These are phyloP conservation scores for Channa maculata DNA, from an alignment of 2,113 vertebrate species.

Conservation along the genomic window DNA sequence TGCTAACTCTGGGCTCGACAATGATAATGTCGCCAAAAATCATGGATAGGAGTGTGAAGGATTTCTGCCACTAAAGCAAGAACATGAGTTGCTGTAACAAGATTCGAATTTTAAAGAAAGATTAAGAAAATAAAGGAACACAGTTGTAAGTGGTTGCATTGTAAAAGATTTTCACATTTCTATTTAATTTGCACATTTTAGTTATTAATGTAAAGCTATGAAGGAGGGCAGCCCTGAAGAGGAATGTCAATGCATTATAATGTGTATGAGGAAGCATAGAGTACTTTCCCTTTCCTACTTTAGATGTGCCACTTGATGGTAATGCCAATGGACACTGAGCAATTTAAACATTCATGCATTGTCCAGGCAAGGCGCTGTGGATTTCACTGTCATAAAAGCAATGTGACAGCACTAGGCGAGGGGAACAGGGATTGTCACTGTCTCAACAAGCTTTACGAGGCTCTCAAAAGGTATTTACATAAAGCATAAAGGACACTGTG, in stretches of 20 bases:
- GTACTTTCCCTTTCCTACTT: slow-evolving; percentile 78
- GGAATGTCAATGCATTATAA: slow-evolving; percentile 76
- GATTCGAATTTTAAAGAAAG: neutral
- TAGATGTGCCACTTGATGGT: slow-evolving; percentile 85
- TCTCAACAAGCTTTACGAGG: slow-evolving; percentile 63
- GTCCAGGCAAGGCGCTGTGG: slow-evolving; percentile 83
- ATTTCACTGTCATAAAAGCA: slow-evolving; percentile 84
- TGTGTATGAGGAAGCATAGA: slow-evolving; percentile 78
- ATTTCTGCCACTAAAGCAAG: slow-evolving; percentile 33
- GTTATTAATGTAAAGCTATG: slow-evolving; percentile 13
- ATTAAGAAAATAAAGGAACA: neutral
- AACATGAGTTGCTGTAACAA: slow-evolving; percentile 3
- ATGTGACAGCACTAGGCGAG: slow-evolving; percentile 86
- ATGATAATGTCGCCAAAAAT: slow-evolving; percentile 40
- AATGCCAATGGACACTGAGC: slow-evolving; percentile 88
- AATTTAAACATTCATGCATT: slow-evolving; percentile 91
- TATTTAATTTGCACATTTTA: slow-evolving; percentile 46
- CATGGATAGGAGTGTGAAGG: neutral
- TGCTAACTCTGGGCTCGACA: slow-evolving; percentile 19
- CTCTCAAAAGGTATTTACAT: slow-evolving; percentile 42
- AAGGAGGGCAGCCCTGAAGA: slow-evolving; percentile 62
- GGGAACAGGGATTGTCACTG: slow-evolving; percentile 62
- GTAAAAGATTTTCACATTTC: slow-evolving; percentile 1
- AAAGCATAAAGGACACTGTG: slow-evolving; percentile 8
- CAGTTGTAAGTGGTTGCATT: neutral